These are phyloP conservation scores for Pelochelys cantorii DNA, from an alignment of 2,797 vertebrate species.

Conservation along the genomic window DNA sequence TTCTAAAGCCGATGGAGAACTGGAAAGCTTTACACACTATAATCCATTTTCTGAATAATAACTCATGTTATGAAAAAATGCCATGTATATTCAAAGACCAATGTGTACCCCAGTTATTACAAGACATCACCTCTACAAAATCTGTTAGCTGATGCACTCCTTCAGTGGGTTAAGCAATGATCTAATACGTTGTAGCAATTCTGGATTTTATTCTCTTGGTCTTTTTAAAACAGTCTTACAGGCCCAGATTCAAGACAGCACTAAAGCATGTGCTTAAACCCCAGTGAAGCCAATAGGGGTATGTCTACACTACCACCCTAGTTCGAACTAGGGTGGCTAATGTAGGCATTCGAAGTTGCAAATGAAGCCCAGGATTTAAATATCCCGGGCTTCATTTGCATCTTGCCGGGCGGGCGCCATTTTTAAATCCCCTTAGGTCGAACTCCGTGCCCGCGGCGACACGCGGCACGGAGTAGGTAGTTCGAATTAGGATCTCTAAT, in stretches of 20 bases:
- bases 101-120: conserved; percentile 39
- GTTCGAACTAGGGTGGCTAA: too few species aligned
- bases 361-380: too few species aligned
- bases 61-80: neutral
- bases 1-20: conserved; percentile 35
- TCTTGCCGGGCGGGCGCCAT: too few species aligned
- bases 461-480: too few species aligned
- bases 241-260: conserved; percentile 17
- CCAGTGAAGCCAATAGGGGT: neutral
- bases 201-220: conserved; percentile 10
- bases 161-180: neutral
- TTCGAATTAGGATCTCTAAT: too few species aligned
- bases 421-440: too few species aligned
- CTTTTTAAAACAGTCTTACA: neutral
- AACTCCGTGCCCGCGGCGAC: too few species aligned
- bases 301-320: too few species aligned
- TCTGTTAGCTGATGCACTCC: conserved; percentile 58
- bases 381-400: too few species aligned
- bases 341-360: too few species aligned
- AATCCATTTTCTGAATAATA: conserved; percentile 30
- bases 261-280: neutral
- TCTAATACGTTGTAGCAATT: conserved; percentile 36
- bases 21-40: conserved; percentile 23
- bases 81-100: conserved; percentile 35
- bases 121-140: conserved; percentile 54